A percentile compares a stretch with the other conserved stretches of the same genome.
Conservation (phyloP, 2,797 vertebrate genomes). For the Arctocebus calabarensis region DNA sequence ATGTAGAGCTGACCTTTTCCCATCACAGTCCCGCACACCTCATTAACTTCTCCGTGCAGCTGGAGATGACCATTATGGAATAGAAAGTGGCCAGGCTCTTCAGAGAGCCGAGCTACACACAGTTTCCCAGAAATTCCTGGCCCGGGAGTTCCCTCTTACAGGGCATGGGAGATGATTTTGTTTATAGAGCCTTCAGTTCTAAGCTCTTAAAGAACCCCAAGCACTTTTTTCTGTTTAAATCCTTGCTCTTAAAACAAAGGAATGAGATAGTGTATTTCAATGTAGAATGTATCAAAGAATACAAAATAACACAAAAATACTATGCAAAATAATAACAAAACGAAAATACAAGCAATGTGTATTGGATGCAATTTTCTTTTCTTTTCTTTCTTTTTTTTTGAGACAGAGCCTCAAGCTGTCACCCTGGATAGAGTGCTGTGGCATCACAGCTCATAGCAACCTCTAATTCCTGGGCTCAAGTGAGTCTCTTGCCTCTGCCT, state of each 20-base stretch:
- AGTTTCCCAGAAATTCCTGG: conserved; percentile 85
- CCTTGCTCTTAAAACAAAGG: conserved; percentile 23
- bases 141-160: not conserved
- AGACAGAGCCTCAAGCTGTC: no score
- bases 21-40: conserved; percentile 87
- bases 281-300: not conserved
- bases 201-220: not conserved
- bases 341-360: not conserved
- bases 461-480: no score
- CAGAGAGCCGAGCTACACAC: conserved; percentile 71
- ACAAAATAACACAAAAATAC: not conserved
- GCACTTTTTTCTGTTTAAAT: not conserved
- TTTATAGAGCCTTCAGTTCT: not conserved
- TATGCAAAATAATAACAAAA: not conserved
- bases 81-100: conserved; percentile 76
- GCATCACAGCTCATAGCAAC: no score
- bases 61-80: conserved; percentile 74
- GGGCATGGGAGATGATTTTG: not conserved
- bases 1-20: conserved; percentile 82
- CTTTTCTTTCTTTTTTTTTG: no score
- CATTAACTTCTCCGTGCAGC: conserved; percentile 88
- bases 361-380: not conserved
- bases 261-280: not conserved
- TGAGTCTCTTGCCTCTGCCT: no score
- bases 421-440: no score